Conservation (phyloP, 2,113 vertebrate genomes). For the Cryptoleucopteryx plumbea region DNA sequence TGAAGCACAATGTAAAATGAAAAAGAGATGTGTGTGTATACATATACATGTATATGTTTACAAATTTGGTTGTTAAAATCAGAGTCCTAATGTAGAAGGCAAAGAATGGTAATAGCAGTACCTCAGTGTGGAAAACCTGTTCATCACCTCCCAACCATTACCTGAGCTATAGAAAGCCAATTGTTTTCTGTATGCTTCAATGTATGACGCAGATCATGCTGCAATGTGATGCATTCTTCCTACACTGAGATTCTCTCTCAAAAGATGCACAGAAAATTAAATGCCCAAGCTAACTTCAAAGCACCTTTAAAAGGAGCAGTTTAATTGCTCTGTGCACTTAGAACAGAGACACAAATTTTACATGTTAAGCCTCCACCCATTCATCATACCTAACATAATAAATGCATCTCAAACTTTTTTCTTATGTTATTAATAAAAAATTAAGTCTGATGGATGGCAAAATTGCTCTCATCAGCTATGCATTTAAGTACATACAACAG, state of each 20-base stretch:
- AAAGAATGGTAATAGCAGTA: not conserved
- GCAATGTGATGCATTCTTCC: not conserved
- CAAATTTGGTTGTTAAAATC: not conserved
- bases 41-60: fast-evolving
- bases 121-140: not conserved
- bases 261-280: not conserved
- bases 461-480: not conserved
- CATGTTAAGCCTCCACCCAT: not conserved
- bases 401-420: not conserved
- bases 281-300: not conserved
- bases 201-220: not conserved
- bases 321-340: not conserved
- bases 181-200: not conserved
- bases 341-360: not conserved
- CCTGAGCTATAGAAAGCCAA: not conserved
- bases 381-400: not conserved
- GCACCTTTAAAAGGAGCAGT: not conserved
- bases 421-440: not conserved
- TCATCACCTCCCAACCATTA: not conserved
- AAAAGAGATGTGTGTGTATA: too few relatives aligned
- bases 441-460: not conserved
- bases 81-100: not conserved
- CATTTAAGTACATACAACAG: not conserved
- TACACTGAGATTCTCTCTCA: not conserved
- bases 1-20: fast-evolving